These are phyloP conservation scores for Entomyzon cyanotis DNA, from an alignment of 2,113 vertebrate species.

Conservation along the genomic window DNA sequence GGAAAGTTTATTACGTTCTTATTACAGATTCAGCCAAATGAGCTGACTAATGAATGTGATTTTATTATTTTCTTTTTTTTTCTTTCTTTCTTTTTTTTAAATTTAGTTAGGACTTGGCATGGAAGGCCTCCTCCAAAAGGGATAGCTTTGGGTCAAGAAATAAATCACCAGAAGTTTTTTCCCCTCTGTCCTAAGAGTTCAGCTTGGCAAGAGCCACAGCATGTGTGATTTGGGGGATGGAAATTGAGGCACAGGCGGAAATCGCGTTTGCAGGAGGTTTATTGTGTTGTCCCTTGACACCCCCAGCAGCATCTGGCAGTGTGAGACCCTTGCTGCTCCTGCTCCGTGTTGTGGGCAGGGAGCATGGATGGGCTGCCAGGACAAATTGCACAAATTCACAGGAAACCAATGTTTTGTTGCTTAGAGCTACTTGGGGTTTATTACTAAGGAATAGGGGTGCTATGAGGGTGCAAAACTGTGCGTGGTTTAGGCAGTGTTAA, in stretches of 20 bases:
- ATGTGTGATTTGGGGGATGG: not conserved
- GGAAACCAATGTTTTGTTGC: fast-evolving
- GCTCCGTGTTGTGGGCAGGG: fast-evolving
- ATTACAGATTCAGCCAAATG: slow-evolving; percentile 38
- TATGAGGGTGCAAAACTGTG: not conserved
- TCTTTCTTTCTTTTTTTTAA: not conserved
- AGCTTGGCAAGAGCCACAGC: not conserved
- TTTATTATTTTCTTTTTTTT: not conserved
- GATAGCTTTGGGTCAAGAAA: not conserved
- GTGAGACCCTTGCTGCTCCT: not conserved
- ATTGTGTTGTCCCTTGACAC: not conserved
- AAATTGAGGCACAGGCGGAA: not conserved
- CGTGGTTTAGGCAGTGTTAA: not conserved
- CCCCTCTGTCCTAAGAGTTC: not conserved
- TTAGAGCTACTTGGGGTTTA: not conserved
- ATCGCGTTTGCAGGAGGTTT: not conserved
- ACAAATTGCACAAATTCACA: not conserved
- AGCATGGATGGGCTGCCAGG: not conserved
- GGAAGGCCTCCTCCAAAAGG: not conserved
- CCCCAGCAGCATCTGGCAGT: fast-evolving
- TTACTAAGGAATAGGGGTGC: not conserved
- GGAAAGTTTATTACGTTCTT: slow-evolving; percentile 63
- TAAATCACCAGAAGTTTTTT: not conserved
- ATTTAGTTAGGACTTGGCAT: not conserved
- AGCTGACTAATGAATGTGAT: slow-evolving; percentile 40